phyloP scores from a whole-genome alignment of 2,888 invertebrate species.

The Luperina testacea region DNA sequence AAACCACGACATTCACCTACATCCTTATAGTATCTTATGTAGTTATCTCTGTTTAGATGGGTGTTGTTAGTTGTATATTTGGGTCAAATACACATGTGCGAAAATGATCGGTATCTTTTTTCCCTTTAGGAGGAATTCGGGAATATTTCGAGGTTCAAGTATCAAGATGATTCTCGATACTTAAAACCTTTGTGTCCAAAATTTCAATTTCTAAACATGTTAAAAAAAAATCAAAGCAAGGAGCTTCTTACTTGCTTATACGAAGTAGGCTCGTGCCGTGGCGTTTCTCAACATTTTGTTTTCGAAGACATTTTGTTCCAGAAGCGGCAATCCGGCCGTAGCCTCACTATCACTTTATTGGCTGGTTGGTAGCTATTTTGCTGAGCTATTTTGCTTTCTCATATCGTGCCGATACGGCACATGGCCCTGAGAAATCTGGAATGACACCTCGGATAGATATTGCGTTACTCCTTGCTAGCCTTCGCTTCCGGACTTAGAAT shows the following conservation, averaged over 20 bases:
- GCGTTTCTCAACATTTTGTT: not conserved
- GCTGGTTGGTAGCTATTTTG: not conserved
- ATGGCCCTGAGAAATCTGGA: not conserved
- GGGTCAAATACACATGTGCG: not conserved
- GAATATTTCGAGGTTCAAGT: not conserved
- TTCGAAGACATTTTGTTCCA: too few relatives aligned
- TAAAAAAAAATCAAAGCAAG: too few relatives aligned
- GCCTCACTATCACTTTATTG: not conserved
- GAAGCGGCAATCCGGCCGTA: not conserved
- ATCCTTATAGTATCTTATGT: not conserved
- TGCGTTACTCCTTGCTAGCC: too few relatives aligned
- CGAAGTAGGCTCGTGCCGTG: not conserved
- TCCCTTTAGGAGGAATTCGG: not conserved
- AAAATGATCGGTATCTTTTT: not conserved
- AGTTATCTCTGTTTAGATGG: not conserved
- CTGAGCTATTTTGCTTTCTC: not conserved
- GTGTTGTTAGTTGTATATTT: not conserved
- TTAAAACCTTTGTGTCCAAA: not conserved
- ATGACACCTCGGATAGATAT: not conserved
- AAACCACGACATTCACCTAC: slow-evolving; percentile 10
- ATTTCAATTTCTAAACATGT: not conserved
- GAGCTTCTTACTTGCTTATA: not conserved
- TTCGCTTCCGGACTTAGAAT: slow-evolving; percentile 5
- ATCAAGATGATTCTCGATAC: not conserved
- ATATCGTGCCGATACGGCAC: too few relatives aligned